Evolutionary conservation across 2,797 vertebrate species (phyloP).

Genomic region (Varecia variegata): DNA sequence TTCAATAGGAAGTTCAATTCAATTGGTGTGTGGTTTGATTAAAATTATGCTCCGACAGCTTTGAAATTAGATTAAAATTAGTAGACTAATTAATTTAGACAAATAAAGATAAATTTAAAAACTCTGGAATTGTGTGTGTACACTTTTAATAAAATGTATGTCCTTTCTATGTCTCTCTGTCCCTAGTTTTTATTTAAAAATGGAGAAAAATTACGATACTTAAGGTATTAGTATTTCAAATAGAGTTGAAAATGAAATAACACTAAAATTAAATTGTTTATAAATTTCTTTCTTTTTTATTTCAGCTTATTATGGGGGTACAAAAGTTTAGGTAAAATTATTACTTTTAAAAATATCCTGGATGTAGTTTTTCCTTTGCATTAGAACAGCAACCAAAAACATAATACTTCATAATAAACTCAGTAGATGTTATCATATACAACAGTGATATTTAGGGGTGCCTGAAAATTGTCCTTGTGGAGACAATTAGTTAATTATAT

Average conservation of each 20-base stretch:
- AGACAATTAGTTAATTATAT: neutral
- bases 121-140: neutral
- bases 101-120: neutral
- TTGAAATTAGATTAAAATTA: constrained; percentile 41
- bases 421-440: neutral
- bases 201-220: neutral
- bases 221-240: neutral
- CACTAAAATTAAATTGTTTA: neutral
- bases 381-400: neutral
- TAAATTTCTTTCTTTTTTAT: neutral
- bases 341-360: neutral
- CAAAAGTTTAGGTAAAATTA: no score
- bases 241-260: neutral
- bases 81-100: neutral
- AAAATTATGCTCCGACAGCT: neutral
- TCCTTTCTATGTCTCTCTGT: neutral
- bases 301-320: no score
- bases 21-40: neutral
- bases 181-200: constrained; percentile 11
- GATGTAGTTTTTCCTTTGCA: neutral
- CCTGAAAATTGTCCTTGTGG: neutral
- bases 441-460: neutral
- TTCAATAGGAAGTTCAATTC: neutral
- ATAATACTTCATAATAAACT: neutral
- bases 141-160: neutral